Evolutionary conservation across 2,113 vertebrate species (phyloP).

Genomic region (Protomyctophum bolini): DNA sequence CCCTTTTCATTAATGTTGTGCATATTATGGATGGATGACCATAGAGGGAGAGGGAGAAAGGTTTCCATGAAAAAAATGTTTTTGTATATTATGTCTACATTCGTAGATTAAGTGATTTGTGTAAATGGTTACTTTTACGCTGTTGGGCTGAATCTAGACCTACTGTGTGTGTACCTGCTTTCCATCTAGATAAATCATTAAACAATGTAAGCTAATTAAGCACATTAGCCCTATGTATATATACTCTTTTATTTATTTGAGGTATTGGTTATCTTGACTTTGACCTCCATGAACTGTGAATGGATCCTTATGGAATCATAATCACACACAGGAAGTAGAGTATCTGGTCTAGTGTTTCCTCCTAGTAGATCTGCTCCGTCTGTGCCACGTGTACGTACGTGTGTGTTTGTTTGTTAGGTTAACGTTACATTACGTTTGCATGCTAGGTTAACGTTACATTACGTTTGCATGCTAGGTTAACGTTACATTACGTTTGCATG

Average conservation of each 20-base stretch:
- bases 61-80: neutral
- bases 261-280: neutral
- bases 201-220: neutral
- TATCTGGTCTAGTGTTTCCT: neutral
- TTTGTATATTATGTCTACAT: neutral
- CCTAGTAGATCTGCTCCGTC: conserved; percentile 37
- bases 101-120: neutral
- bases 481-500: conserved; percentile 3
- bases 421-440: neutral
- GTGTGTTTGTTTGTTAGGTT: conserved; percentile 21
- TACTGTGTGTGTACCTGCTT: neutral
- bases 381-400: neutral
- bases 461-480: too few relatives aligned
- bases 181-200: neutral
- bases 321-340: neutral
- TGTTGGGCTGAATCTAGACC: neutral
- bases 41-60: neutral
- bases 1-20: conserved; percentile 13
- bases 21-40: neutral
- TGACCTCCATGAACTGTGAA: neutral
- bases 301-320: neutral
- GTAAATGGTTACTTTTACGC: neutral
- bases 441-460: conserved; percentile 5
- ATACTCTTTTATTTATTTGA: neutral
- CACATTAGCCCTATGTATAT: neutral